phyloP scores from a whole-genome alignment of 1,140 invertebrate genomes.

The Archivesica marissinica region DNA sequence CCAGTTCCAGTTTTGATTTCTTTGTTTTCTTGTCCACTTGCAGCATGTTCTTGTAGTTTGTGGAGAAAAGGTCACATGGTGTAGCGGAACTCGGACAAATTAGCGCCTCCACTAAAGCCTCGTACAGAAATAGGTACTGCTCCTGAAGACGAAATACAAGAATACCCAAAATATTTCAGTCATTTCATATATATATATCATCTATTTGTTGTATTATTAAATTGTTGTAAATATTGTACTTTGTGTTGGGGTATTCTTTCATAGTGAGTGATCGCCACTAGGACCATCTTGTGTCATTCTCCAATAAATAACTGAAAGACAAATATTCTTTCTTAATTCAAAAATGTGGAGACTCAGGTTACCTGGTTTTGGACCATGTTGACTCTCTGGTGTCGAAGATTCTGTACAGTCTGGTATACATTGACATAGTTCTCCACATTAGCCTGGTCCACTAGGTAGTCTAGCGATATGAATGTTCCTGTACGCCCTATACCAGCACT shows the following conservation, averaged over 20 bases:
- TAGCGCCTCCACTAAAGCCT: constrained; percentile 61
- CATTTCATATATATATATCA: too few relatives aligned
- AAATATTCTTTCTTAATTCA: background rate
- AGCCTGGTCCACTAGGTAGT: constrained; percentile 51
- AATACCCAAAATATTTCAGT: too few relatives aligned
- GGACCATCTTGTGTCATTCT: too few relatives aligned
- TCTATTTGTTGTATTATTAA: too few relatives aligned
- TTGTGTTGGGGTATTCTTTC: too few relatives aligned
- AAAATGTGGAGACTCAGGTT: background rate
- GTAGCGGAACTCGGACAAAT: constrained; percentile 45
- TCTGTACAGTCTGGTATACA: constrained; percentile 45
- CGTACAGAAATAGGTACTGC: constrained; percentile 66
- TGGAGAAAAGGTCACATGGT: constrained; percentile 42
- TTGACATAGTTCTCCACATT: constrained; percentile 38
- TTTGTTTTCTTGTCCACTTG: constrained; percentile 24
- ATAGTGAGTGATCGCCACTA: too few relatives aligned
- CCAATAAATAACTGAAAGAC: background rate
- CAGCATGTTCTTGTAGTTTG: constrained; percentile 43
- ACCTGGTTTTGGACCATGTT: constrained; percentile 57
- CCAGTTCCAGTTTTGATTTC: constrained; percentile 17
- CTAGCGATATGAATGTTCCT: constrained; percentile 43
- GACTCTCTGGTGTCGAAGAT: constrained; percentile 50
- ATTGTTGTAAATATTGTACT: too few relatives aligned
- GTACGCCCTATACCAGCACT: constrained; percentile 60
- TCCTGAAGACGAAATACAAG: too few relatives aligned